Conservation (phyloP, 2,888 invertebrate species). For the Biston betularia region DNA sequence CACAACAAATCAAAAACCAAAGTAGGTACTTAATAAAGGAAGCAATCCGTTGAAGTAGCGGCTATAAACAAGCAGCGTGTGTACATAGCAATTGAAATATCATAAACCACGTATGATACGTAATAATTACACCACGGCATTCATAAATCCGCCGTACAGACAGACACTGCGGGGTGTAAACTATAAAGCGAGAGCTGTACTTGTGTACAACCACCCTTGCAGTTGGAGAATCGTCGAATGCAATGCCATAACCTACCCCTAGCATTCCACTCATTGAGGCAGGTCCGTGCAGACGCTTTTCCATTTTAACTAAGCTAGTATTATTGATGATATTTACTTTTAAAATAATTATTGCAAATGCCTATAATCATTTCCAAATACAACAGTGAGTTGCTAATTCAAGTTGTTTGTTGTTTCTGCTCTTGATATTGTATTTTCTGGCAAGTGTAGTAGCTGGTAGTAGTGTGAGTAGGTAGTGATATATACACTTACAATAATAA, state of each 20-base stretch:
- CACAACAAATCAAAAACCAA: conserved; percentile 5
- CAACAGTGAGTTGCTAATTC: background rate
- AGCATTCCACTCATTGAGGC: conserved; percentile 78
- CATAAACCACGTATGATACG: conserved; percentile 58
- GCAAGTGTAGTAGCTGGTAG: no score
- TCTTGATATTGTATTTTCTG: background rate
- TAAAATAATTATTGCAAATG: conserved; percentile 38
- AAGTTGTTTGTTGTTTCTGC: background rate
- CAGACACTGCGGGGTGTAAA: conserved; percentile 71
- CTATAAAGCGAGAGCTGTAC: conserved; percentile 65
- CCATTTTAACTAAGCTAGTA: conserved; percentile 67
- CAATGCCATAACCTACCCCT: conserved; percentile 83
- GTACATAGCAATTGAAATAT: conserved; percentile 36
- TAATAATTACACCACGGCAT: conserved; percentile 75
- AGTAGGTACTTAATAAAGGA: conserved; percentile 4
- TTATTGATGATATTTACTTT: conserved; percentile 56
- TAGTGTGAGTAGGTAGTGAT: no score
- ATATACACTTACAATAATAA: no score
- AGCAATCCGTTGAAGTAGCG: conserved; percentile 28
- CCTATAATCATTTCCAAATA: background rate
- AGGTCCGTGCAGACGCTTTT: conserved; percentile 77
- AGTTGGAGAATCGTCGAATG: conserved; percentile 76
- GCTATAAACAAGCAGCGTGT: conserved; percentile 28
- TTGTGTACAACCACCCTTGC: conserved; percentile 80
- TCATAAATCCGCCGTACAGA: conserved; percentile 77